Conservation (phyloP, 2,113 vertebrate species). For the Symphodus melops region DNA sequence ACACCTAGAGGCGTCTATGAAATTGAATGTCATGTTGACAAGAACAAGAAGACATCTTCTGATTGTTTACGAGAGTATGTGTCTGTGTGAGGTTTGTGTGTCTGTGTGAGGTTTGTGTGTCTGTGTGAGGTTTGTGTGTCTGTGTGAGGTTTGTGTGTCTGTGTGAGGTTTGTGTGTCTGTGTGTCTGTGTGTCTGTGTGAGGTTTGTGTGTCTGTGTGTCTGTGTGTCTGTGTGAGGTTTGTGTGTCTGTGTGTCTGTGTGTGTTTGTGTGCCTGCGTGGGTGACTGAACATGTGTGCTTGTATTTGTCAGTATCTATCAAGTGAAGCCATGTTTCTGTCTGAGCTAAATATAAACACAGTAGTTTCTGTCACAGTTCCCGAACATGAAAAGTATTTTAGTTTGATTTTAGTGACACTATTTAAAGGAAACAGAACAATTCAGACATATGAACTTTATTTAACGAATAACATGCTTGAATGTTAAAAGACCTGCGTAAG, state of each 20-base stretch:
- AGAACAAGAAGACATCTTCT: conserved; percentile 28
- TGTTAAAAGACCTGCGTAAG: no score
- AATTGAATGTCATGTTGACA: conserved; percentile 42
- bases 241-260: conserved; percentile 1
- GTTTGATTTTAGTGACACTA: no score
- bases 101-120: background rate
- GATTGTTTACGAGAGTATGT: background rate
- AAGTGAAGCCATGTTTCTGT: background rate
- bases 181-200: no score
- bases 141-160: conserved; percentile 1
- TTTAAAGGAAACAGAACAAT: no score
- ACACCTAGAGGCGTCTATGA: conserved; percentile 23
- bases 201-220: background rate
- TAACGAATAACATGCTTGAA: no score
- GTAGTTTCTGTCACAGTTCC: background rate
- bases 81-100: conserved; percentile 5
- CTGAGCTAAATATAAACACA: background rate
- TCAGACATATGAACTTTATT: no score
- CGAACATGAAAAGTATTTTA: no score
- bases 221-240: no score
- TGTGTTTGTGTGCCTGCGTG: background rate
- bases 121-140: background rate
- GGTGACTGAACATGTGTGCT: background rate
- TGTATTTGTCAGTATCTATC: conserved; percentile 9
- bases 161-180: background rate